Evolutionary conservation across 2,888 invertebrate genomes (phyloP).

Genomic region (Colletes collaris): DNA sequence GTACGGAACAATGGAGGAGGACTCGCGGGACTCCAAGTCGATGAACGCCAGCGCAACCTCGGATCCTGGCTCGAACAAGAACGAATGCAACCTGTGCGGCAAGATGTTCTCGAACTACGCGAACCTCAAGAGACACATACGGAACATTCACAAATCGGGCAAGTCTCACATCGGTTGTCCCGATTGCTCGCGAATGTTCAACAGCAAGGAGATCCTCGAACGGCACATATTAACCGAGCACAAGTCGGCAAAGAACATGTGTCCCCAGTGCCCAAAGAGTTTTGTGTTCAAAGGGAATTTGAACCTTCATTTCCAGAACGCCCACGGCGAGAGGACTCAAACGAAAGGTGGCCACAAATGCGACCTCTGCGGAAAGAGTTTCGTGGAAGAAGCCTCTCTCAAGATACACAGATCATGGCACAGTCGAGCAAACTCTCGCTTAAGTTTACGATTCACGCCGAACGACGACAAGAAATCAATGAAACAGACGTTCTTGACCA

Average conservation of each 20-base stretch:
- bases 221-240: conserved; percentile 86
- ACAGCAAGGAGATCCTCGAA: conserved; percentile 85
- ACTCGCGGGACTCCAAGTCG: conserved; percentile 42
- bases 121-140: conserved; percentile 77
- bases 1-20: conserved; percentile 54
- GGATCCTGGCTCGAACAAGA: conserved; percentile 67
- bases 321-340: conserved; percentile 60
- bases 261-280: conserved; percentile 64
- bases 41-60: conserved; percentile 62
- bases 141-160: conserved; percentile 70
- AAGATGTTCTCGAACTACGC: conserved; percentile 84
- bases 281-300: conserved; percentile 71
- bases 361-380: conserved; percentile 86
- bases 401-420: conserved; percentile 87
- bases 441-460: conserved; percentile 51
- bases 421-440: conserved; percentile 84
- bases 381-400: conserved; percentile 86
- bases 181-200: conserved; percentile 86
- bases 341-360: conserved; percentile 84
- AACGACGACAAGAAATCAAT: conserved; percentile 3
- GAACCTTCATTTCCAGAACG: conserved; percentile 72
- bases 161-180: conserved; percentile 85
- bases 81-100: conserved; percentile 86
- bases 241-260: conserved; percentile 72
- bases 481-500: background rate